Percentiles rank a stretch among this genome's conserved stretches.
These are phyloP conservation scores for Anser brachyrhynchus DNA, from an alignment of 2,113 vertebrate genomes.

Conservation along the genomic window DNA sequence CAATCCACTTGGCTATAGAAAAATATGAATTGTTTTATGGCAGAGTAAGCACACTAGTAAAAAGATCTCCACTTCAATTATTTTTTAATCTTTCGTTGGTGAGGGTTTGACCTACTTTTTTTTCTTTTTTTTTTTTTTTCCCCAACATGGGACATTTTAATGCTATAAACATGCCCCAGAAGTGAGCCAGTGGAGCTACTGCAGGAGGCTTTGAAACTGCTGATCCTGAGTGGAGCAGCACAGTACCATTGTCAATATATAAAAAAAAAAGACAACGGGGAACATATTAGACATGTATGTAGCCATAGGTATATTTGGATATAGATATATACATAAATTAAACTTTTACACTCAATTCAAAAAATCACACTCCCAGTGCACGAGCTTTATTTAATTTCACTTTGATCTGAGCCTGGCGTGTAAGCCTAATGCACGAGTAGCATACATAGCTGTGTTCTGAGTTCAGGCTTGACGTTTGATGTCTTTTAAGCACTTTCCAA, in stretches of 20 bases:
- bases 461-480: background rate
- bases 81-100: background rate
- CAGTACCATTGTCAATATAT: accelerated
- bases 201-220: background rate
- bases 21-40: background rate
- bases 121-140: background rate
- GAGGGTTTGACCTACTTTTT: background rate
- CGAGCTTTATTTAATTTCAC: background rate
- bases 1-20: background rate
- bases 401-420: background rate
- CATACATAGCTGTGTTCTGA: background rate
- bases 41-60: background rate
- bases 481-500: background rate
- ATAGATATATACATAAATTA: background rate
- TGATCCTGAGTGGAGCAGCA: background rate
- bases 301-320: background rate
- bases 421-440: background rate
- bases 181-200: background rate
- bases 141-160: background rate
- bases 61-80: background rate
- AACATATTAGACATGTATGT: background rate
- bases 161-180: background rate
- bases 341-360: background rate
- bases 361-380: background rate
- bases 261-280: background rate